Evolutionary conservation across 30 jellyfish, hydroid and myxozoan genomes (phyloP).

Genomic region (Aurelia aurita complex sp. Pacific): DNA sequence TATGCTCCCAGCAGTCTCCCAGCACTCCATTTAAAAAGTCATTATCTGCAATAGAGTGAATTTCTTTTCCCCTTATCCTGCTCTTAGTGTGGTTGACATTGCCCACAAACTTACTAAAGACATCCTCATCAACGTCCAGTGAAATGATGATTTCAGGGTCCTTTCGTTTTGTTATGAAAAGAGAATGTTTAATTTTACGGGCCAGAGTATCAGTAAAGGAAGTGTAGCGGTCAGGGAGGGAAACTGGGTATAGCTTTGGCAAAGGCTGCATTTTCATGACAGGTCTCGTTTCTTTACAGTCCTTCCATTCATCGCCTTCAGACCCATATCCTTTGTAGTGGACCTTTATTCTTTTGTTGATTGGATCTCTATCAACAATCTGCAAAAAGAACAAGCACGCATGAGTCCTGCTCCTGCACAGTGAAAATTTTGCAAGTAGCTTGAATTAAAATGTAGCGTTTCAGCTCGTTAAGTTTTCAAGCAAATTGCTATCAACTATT

Average conservation of each 20-base stretch:
- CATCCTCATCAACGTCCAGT: slow-evolving; percentile 6
- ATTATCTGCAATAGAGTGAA: not conserved
- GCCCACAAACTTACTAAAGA: not conserved
- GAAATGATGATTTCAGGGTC: slow-evolving; percentile 5
- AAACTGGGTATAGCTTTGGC: not conserved
- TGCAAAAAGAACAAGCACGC: not conserved
- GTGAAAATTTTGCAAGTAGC: too few species aligned
- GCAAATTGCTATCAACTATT: too few species aligned
- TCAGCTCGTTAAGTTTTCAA: too few species aligned
- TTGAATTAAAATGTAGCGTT: too few species aligned
- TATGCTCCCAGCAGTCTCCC: slow-evolving; percentile 10
- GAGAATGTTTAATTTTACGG: not conserved
- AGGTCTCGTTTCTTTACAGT: not conserved
- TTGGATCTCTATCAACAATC: not conserved
- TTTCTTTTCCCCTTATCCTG: too few species aligned
- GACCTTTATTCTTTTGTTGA: slow-evolving; percentile 2
- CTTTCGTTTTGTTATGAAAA: slow-evolving; percentile 2
- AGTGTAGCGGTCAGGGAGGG: not conserved
- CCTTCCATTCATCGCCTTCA: slow-evolving; percentile 7
- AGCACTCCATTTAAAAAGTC: not conserved
- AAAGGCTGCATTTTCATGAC: too few species aligned
- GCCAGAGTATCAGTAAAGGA: not conserved
- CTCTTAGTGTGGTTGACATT: too few species aligned
- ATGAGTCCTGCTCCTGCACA: too few species aligned
- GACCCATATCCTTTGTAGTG: slow-evolving; percentile 17